Evolutionary conservation across 2,113 vertebrate species (phyloP).

Genomic region (Mystacornis crossleyi): DNA sequence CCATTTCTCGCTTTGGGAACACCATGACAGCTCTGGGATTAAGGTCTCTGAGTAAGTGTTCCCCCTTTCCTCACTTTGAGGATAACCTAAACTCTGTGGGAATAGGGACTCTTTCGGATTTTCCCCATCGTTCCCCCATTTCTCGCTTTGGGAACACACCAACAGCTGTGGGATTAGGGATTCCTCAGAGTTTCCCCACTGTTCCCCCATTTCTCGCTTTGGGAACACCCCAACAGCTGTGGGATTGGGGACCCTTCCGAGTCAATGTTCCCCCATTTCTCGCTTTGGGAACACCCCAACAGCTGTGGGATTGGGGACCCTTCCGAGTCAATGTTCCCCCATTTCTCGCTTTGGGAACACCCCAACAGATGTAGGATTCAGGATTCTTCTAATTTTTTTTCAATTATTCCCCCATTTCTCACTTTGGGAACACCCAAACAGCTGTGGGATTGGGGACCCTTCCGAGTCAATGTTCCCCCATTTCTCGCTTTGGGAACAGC

Average conservation of each 20-base stretch:
- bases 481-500: slow-evolving; percentile 18
- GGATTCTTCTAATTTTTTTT: background rate
- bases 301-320: background rate
- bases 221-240: background rate
- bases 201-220: background rate
- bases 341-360: background rate
- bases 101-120: background rate
- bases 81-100: accelerated
- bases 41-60: background rate
- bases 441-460: background rate
- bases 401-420: background rate
- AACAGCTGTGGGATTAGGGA: background rate
- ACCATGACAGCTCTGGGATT: accelerated
- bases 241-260: background rate
- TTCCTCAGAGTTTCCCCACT: background rate
- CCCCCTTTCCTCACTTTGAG: background rate
- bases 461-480: background rate
- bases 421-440: background rate
- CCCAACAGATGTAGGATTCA: too few species aligned
- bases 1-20: background rate
- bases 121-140: background rate
- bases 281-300: background rate
- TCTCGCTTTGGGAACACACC: background rate
- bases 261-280: background rate
- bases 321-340: background rate